A percentile compares a stretch with the other conserved stretches of the same genome.
These are phyloP conservation scores for Struthidea cinerea DNA, from an alignment of 2,113 vertebrate genomes.

Conservation along the genomic window DNA sequence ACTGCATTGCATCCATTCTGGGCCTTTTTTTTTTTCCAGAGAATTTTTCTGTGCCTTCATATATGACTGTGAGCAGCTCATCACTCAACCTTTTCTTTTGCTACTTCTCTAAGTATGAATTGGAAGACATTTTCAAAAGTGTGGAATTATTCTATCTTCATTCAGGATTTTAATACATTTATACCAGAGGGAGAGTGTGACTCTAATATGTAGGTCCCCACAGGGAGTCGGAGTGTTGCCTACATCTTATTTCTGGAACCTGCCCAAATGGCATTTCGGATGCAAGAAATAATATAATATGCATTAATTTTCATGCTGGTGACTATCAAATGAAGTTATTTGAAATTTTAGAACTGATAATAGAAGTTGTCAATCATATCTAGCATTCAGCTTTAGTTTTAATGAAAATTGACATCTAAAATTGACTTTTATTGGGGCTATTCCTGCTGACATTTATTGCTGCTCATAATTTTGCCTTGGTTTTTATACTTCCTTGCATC, in stretches of 20 bases:
- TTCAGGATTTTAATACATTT: neutral
- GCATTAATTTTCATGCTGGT: neutral
- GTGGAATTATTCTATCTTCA: neutral
- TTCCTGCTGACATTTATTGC: neutral
- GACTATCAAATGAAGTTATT: neutral
- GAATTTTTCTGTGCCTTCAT: neutral
- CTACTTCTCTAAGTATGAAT: neutral
- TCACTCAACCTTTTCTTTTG: neutral
- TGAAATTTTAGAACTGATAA: neutral
- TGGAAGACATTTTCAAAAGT: neutral
- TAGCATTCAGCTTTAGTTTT: neutral
- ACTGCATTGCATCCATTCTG: neutral
- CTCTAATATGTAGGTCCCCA: neutral
- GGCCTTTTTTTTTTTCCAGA: neutral
- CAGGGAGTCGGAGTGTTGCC: neutral
- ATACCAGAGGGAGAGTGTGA: neutral
- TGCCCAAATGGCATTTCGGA: neutral
- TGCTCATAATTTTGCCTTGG: neutral
- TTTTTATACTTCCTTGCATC: neutral
- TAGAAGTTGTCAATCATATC: neutral
- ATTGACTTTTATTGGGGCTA: neutral
- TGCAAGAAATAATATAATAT: neutral
- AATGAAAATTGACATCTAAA: constrained; percentile 10
- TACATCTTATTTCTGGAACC: neutral
- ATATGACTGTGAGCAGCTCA: neutral